Base-by-base conservation (phyloP, 1,140 invertebrate species). In the Harlomillsia oculata region DNA sequence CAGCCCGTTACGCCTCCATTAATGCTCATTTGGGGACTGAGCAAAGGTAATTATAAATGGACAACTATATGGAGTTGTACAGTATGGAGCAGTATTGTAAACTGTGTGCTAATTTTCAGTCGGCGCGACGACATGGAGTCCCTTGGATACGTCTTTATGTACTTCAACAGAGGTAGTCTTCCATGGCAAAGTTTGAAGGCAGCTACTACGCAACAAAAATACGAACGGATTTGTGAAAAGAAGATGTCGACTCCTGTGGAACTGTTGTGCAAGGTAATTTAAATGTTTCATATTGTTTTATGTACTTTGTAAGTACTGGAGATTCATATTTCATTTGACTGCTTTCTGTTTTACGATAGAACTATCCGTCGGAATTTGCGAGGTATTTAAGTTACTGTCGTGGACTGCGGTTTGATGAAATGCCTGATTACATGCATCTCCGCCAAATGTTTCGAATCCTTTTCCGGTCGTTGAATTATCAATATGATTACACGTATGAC, bases 191-290 rank as follows among this genome's bases (percentile, higher is more conserved):
- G 67, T 48, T 69, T 76, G 18, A 71, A 82, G 75, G 92, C 91
- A 57, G 89, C 87, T 43, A 96, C 85, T 13, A 96, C 96, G 75
- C 92, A 92, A 72, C 91, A 96, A 71, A 96, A 96, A 69, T 96
- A 96, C 73, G 92, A 96, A 72, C 89, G 91, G 74, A 96, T 96
- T 69, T 93, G 88, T 73, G 92, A 96, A 74, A 94, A 95, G 75
- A 96, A 96, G 76, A 95, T 96, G 90, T 91, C 90, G 25, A 95
- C 91, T 13, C 87, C 91, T 32, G 86, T 95, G 56, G 91, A 95
- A 78, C 82, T 88, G 64, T 77, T 96, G 53, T 95, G 90, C 78
- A 94, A 90, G 77, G 85, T 85, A 74, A 13, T n/a, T n/a, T n/a
- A n/a, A n/a, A n/a, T n/a, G n/a, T n/a, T n/a, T n/a, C n/a, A n/a